Conservation (phyloP, 2,113 vertebrate species). For the Rhinolophus sinicus region DNA sequence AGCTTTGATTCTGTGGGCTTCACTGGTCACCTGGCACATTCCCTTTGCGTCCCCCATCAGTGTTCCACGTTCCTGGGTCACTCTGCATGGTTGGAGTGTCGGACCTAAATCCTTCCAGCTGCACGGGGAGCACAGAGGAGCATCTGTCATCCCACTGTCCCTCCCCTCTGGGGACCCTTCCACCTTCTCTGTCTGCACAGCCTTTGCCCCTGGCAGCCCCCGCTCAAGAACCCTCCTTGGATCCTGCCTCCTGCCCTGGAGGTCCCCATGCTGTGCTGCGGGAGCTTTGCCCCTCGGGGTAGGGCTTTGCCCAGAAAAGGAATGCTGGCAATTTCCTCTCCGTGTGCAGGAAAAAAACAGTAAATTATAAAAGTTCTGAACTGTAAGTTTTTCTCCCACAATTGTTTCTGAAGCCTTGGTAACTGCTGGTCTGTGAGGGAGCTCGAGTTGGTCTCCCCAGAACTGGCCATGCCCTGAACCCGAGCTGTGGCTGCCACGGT, state of each 20-base stretch:
- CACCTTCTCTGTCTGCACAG: neutral
- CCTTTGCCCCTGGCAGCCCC: no score
- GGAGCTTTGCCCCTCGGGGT: neutral
- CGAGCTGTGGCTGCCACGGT: neutral
- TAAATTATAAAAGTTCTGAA: neutral
- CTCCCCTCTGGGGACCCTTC: neutral
- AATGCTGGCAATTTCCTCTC: neutral
- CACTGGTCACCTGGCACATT: accelerated
- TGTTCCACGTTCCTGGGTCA: neutral
- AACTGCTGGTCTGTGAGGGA: neutral
- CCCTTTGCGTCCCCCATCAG: neutral
- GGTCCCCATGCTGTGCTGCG: neutral
- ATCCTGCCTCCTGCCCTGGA: neutral
- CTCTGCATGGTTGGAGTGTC: accelerated
- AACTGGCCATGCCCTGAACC: no score
- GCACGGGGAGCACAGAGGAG: neutral
- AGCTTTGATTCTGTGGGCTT: neutral
- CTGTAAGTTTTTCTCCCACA: neutral
- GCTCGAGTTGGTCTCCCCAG: neutral
- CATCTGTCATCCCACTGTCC: neutral
- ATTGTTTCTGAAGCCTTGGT: neutral
- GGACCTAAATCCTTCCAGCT: neutral
- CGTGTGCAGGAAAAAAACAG: neutral
- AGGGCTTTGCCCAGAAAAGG: neutral
- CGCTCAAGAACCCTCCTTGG: neutral